phyloP scores from a whole-genome alignment of 2,113 vertebrate genomes.

The Chaetodon trifascialis region DNA sequence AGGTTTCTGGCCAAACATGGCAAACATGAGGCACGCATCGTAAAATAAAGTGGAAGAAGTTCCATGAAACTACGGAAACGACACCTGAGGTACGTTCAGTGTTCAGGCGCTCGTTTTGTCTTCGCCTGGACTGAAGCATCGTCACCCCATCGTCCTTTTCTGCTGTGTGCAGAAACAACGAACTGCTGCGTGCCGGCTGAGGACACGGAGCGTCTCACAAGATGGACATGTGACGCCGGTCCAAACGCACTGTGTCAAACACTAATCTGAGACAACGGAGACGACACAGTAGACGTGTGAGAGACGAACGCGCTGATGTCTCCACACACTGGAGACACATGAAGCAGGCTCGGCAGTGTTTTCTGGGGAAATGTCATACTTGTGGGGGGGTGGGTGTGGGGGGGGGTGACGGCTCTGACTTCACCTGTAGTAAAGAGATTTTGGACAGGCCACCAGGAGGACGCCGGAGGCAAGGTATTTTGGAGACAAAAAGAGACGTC shows the following conservation, averaged over 20 bases:
- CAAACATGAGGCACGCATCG: neutral
- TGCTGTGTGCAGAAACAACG: slow-evolving; percentile 2
- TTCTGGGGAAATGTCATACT: too few species aligned
- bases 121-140: neutral
- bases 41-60: neutral
- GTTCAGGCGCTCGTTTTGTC: neutral
- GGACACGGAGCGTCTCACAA: slow-evolving; percentile 1
- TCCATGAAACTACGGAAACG: neutral
- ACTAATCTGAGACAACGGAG: slow-evolving; percentile 30
- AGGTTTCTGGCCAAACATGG: neutral
- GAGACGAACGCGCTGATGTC: neutral
- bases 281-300: neutral
- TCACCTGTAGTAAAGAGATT: too few species aligned
- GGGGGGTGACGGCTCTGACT: too few species aligned
- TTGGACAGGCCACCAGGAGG: too few species aligned
- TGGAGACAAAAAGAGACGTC: too few species aligned
- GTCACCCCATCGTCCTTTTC: slow-evolving; percentile 17
- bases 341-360: too few species aligned
- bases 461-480: too few species aligned
- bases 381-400: too few species aligned
- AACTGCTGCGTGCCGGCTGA: slow-evolving; percentile 17
- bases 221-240: slow-evolving; percentile 37
- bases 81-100: neutral
- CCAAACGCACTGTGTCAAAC: slow-evolving; percentile 35
- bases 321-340: neutral